phyloP scores from a whole-genome alignment of 2,888 invertebrate genomes.

The Rhingia rostrata region DNA sequence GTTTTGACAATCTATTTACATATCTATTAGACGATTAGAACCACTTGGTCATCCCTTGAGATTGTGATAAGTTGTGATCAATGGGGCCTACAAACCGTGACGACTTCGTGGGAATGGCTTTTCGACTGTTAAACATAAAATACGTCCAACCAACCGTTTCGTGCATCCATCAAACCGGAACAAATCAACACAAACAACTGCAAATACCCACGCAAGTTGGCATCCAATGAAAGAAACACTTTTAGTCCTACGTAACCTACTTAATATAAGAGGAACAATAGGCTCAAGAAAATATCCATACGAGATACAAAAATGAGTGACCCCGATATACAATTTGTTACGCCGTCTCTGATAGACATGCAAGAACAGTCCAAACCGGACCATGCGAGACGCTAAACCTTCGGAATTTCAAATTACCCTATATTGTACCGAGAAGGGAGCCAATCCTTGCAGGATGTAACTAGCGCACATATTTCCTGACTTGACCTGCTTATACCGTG shows the following conservation, averaged over 20 bases:
- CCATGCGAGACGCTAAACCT: constrained; percentile 17
- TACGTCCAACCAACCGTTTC: not conserved
- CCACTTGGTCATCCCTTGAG: constrained; percentile 4
- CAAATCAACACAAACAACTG: constrained; percentile 5
- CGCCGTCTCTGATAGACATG: constrained; percentile 18
- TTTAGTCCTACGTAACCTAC: not conserved
- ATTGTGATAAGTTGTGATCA: constrained; percentile 32
- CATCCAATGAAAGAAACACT: constrained; percentile 10
- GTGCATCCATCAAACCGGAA: constrained; percentile 37
- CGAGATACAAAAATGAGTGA: constrained; percentile 31
- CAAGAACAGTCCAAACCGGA: not conserved
- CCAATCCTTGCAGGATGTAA: constrained; percentile 13
- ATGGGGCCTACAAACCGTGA: constrained; percentile 47
- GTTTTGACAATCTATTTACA: constrained; percentile 46
- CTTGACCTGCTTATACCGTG: constrained; percentile 37
- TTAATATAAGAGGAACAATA: not conserved
- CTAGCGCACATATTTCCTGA: constrained; percentile 27
- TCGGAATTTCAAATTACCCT: constrained; percentile 1
- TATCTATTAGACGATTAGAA: constrained; percentile 24
- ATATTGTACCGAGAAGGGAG: not conserved
- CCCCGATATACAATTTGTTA: constrained; percentile 45
- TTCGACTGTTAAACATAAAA: not conserved
- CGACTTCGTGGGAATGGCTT: constrained; percentile 37
- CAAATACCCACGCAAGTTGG: not conserved
- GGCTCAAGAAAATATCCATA: constrained; percentile 2